A percentile compares a stretch with the other conserved stretches of the same genome.
phyloP scores from a whole-genome alignment of 1,140 invertebrate species.

The Calephelis nemesis region DNA sequence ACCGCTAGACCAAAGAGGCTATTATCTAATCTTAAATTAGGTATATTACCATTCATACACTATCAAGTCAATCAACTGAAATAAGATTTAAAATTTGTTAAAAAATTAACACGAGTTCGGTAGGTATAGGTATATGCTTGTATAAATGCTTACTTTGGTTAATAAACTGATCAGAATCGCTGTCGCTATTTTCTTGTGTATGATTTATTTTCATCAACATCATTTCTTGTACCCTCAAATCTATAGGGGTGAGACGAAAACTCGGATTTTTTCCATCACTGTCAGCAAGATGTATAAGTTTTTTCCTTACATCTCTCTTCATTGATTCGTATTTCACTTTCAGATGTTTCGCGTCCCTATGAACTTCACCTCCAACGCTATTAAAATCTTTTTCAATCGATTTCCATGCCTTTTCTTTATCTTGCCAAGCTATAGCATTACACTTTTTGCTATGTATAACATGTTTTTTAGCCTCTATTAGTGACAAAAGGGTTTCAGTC shows the following conservation, averaged over 20 bases:
- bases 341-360: conserved; percentile 16
- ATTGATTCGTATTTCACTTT: conserved; percentile 21
- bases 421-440: conserved; percentile 14
- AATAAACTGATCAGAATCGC: background rate
- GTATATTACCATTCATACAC: too few species aligned
- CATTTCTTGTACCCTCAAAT: background rate
- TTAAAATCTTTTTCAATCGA: conserved; percentile 15
- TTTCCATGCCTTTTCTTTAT: conserved; percentile 21
- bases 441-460: conserved; percentile 21
- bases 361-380: background rate
- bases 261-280: background rate
- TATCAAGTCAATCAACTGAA: too few species aligned
- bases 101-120: too few species aligned
- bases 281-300: background rate
- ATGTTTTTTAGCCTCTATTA: conserved; percentile 8
- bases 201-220: background rate
- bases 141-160: background rate
- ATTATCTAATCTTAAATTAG: too few species aligned
- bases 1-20: too few species aligned
- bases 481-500: conserved; percentile 12
- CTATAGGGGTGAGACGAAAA: conserved; percentile 1
- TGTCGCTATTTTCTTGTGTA: background rate
- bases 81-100: too few species aligned
- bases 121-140: too few species aligned
- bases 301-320: conserved; percentile 13